Evolutionary conservation across 2,888 invertebrate species (phyloP).

Genomic region (Drosophila neoperkinsi): DNA sequence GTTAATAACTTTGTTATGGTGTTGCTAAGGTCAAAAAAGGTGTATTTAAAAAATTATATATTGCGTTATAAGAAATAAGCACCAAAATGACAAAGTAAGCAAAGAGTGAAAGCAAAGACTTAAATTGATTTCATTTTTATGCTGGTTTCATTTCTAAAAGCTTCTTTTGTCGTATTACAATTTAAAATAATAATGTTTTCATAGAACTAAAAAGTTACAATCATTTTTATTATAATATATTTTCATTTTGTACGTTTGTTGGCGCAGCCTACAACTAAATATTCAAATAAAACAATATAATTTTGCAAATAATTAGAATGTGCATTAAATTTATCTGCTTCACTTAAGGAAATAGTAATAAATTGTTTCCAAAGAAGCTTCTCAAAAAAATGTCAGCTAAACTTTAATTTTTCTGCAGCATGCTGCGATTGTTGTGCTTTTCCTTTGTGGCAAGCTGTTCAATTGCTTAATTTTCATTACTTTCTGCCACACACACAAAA

Average conservation of each 20-base stretch:
- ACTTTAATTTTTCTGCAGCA: neutral
- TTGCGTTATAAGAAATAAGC: neutral
- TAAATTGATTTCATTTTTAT: neutral
- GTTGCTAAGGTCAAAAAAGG: conserved; percentile 6
- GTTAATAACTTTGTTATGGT: conserved; percentile 39
- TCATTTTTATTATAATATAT: neutral
- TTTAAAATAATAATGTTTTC: accelerated
- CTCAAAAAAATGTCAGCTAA: neutral
- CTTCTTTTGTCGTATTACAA: neutral
- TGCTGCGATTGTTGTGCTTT: neutral
- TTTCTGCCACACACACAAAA: neutral
- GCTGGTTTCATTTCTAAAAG: neutral
- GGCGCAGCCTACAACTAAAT: neutral
- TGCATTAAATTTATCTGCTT: neutral
- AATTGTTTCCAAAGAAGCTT: neutral
- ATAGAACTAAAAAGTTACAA: neutral
- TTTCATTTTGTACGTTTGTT: neutral
- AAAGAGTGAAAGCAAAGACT: neutral
- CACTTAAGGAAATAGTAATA: neutral
- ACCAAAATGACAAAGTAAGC: neutral
- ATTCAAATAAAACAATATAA: neutral
- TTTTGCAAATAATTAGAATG: neutral
- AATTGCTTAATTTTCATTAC: conserved; percentile 56
- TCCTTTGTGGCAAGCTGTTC: conserved; percentile 39
- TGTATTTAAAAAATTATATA: conserved; percentile 3